phyloP scores from a whole-genome alignment of 2,113 vertebrate species.

The Callaeas wilsoni region DNA sequence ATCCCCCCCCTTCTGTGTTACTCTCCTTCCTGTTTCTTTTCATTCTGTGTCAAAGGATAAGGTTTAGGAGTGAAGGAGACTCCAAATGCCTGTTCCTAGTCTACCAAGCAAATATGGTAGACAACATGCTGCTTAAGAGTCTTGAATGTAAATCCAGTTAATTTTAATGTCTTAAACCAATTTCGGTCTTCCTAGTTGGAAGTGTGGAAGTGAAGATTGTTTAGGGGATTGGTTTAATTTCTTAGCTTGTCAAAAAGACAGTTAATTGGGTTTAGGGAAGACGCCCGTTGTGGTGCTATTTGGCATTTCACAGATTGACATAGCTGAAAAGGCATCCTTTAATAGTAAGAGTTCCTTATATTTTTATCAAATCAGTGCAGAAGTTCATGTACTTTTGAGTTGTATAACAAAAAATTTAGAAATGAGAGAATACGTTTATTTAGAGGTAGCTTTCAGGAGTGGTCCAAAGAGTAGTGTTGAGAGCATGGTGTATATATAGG shows the following conservation, averaged over 20 bases:
- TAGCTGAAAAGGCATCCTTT: background rate
- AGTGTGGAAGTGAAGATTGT: background rate
- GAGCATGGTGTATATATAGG: rapidly evolving
- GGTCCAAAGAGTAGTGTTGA: background rate
- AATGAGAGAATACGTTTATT: background rate
- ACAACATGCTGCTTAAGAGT: background rate
- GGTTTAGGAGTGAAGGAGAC: background rate
- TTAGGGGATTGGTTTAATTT: background rate
- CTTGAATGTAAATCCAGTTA: background rate
- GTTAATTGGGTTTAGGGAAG: background rate
- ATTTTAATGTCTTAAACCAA: background rate
- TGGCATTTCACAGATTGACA: background rate
- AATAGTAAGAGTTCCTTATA: background rate
- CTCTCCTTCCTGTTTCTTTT: background rate
- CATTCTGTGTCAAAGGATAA: background rate
- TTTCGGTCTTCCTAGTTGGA: background rate
- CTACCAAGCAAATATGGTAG: background rate
- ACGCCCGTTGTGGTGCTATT: background rate
- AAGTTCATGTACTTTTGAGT: background rate
- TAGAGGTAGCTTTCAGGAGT: background rate
- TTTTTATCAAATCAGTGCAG: background rate
- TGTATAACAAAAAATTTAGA: background rate
- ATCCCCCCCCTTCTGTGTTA: rapidly evolving
- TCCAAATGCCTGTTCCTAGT: background rate
- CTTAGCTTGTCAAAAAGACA: background rate